Evolutionary conservation across 2,113 vertebrate species (phyloP).

Genomic region (Lucifuga dentata): DNA sequence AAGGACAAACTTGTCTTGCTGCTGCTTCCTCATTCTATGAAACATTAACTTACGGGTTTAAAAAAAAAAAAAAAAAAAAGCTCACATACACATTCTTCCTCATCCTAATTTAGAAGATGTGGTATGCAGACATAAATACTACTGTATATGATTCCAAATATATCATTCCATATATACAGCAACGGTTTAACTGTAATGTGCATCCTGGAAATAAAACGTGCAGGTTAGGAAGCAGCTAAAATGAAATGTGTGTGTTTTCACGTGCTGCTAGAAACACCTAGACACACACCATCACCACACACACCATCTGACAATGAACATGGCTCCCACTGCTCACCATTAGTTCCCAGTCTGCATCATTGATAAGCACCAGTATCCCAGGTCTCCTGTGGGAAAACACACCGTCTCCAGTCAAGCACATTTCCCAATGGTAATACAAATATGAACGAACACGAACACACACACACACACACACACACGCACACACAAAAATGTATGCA

Average conservation of each 20-base stretch:
- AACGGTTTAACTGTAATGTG: too few relatives aligned
- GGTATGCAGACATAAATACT: not conserved
- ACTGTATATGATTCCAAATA: not conserved
- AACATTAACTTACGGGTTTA: conserved; percentile 44
- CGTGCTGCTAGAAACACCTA: not conserved
- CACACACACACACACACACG: conserved; percentile 10
- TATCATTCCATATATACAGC: too few relatives aligned
- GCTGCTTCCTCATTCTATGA: conserved; percentile 46
- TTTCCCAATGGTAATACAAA: conserved; percentile 16
- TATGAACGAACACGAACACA: conserved; percentile 11
- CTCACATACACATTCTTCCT: not conserved
- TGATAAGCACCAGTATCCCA: conserved; percentile 97
- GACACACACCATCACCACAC: conserved; percentile 9
- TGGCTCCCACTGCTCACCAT: conserved; percentile 88
- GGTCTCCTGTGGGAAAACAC: conserved; percentile 88
- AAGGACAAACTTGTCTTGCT: conserved; percentile 49
- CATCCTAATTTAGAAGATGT: not conserved
- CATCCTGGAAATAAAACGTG: not conserved
- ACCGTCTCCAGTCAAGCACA: conserved; percentile 39
- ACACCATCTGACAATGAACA: conserved; percentile 49
- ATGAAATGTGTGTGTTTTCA: not conserved
- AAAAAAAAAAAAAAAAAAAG: conserved; percentile 26
- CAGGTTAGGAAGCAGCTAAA: not conserved
- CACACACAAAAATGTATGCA: conserved; percentile 1
- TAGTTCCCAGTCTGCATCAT: conserved; percentile 97